Base-by-base conservation (phyloP, 1,140 invertebrate species). In the Camponotus floridanus region DNA sequence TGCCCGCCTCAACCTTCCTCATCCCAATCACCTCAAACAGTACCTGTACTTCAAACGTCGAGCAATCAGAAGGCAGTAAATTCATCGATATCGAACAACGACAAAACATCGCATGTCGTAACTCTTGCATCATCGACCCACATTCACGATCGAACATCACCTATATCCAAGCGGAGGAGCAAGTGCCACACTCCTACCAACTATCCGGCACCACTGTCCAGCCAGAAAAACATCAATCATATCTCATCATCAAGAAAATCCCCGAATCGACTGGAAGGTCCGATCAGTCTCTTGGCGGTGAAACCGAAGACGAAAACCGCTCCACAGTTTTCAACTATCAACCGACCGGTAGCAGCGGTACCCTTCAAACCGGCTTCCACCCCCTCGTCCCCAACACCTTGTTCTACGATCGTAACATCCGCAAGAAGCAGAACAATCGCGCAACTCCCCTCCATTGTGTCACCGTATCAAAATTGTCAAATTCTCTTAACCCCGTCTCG, bases 1-100 rank as follows among this genome's bases (percentile, higher is more conserved):
- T 94, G 70, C 94, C 94, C 67, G 80, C 94, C 81, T 94, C 94
- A 42, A 94, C 94, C 87, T 91, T 93, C 91, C 94, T 95, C 89
- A 94, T 95, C 92, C 94, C 94, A 68, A 91, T 95, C 91, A 61
- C 90, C 78, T 26, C 88, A 26, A 88, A 87, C 67, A 76, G 85
- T 57, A 64, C 86, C 89, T 18, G 88, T 85, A 42, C 80, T 80
- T 57, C 89, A 70, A 76, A 74, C 51, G 42, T 68, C 88, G 78
- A 84, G 36, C 76, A 90, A 45, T 80, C 88, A 68, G 87, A 89
- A 51, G 45, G 65, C 48, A 62, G 55, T 42, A 18, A 81, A 18
- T 65, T 86, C 68, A 67, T 88, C 84, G 76, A 76, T 64, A 51
- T 73, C 85, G 84, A 92, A 48, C 88, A 91, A 71, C 88, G 87